Evolutionary conservation across 1,140 invertebrate species (phyloP).

Genomic region (Acromyrmex heyeri): DNA sequence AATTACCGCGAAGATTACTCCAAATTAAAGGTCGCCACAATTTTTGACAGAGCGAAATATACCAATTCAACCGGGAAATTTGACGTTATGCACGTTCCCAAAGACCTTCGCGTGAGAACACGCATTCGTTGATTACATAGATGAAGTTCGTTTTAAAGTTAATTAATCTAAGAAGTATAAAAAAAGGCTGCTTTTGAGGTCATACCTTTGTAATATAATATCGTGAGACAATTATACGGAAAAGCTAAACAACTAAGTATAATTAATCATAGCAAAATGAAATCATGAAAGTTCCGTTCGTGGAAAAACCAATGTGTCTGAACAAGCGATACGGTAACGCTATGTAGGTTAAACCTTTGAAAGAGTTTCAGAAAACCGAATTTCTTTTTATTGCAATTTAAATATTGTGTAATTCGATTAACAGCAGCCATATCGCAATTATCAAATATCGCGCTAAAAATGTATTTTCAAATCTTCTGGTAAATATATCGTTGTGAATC

Average conservation of each 20-base stretch:
- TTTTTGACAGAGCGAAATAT: constrained; percentile 36
- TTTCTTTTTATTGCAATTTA: background rate
- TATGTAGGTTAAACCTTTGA: constrained; percentile 10
- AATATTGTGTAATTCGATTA: constrained; percentile 37
- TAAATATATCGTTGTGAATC: background rate
- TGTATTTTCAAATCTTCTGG: background rate
- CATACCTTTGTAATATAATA: constrained; percentile 36
- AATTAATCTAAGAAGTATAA: constrained; percentile 63
- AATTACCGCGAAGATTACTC: constrained; percentile 15
- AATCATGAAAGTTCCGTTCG: constrained; percentile 2
- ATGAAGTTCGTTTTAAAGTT: constrained; percentile 42
- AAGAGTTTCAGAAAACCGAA: background rate
- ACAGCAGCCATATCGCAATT: constrained; percentile 1
- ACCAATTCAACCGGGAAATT: constrained; percentile 54
- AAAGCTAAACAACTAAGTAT: constrained; percentile 31
- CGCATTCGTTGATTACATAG: constrained; percentile 59
- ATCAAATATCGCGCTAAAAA: background rate
- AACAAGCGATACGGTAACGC: background rate
- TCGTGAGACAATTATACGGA: constrained; percentile 44
- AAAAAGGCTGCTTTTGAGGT: constrained; percentile 47
- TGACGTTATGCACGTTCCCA: constrained; percentile 38
- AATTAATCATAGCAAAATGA: constrained; percentile 50
- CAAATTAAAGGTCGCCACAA: constrained; percentile 34
- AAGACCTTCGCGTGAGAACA: constrained; percentile 73
- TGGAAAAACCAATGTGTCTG: background rate